A percentile compares a stretch with the other conserved stretches of the same genome.
These are phyloP conservation scores for Philopedon plagiatum DNA, from an alignment of 2,888 invertebrate genomes.

Conservation along the genomic window DNA sequence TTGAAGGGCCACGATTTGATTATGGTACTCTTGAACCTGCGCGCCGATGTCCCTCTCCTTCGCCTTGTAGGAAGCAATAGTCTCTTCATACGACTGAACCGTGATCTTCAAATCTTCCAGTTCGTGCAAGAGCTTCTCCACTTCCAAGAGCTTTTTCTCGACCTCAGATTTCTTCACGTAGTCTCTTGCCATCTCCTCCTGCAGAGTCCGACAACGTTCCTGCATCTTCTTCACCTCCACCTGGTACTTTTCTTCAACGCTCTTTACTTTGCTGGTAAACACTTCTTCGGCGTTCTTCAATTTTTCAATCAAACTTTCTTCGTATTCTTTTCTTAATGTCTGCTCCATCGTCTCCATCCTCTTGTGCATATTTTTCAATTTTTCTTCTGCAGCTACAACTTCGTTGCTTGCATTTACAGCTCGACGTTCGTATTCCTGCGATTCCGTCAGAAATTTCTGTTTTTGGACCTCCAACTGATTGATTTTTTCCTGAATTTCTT, in stretches of 20 bases:
- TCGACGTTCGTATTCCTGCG: conserved; percentile 49
- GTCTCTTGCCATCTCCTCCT: conserved; percentile 71
- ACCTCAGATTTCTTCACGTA: conserved; percentile 73
- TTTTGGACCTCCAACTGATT: conserved; percentile 63
- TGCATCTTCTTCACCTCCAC: conserved; percentile 56
- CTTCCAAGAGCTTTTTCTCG: conserved; percentile 70
- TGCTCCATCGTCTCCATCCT: conserved; percentile 52
- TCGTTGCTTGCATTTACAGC: conserved; percentile 55
- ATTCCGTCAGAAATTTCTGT: conserved; percentile 51
- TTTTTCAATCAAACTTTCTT: conserved; percentile 53
- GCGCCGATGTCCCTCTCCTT: conserved; percentile 59
- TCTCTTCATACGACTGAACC: conserved; percentile 68
- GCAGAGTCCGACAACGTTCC: conserved; percentile 56
- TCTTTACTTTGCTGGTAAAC: conserved; percentile 56
- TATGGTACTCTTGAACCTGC: conserved; percentile 64
- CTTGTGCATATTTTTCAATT: conserved; percentile 55
- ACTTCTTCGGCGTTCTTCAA: conserved; percentile 58
- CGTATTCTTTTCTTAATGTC: conserved; percentile 53
- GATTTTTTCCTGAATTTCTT: conserved; percentile 62
- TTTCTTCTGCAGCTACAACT: conserved; percentile 54
- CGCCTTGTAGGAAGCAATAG: conserved; percentile 62
- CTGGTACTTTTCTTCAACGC: conserved; percentile 56
- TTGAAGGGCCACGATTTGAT: conserved; percentile 73
- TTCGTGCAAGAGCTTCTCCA: conserved; percentile 69
- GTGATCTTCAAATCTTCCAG: conserved; percentile 67